Base-by-base conservation (phyloP, 1,140 invertebrate species). In the Caligus rogercresseyi region DNA sequence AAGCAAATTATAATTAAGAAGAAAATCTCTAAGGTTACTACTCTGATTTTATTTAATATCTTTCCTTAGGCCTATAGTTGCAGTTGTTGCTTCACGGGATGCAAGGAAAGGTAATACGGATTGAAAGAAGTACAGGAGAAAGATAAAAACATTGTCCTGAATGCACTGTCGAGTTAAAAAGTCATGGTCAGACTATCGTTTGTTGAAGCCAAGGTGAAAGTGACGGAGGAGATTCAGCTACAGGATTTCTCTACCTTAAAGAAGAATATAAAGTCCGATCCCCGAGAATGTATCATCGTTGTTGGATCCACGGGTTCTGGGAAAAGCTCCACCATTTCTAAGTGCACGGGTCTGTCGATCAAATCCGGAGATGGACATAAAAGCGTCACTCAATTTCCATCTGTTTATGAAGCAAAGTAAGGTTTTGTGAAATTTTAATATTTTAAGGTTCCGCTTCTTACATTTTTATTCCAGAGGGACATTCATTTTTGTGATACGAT, bases 311-410 rank as follows among this genome's bases (percentile, higher is more conserved):
- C 57, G 18, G 57, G 57, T 15, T 26, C 57, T 14, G 57, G 57
- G 7, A 60, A 60, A 31, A 60, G 57, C 16, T 18, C 24, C 24
- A 60, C 57, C 18, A 60, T 60, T 43, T 25, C 57, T n/a, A 60
- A 60, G 24, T 60, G 18, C 24, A 60, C 57, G 18, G 26, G 26
- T 7, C 24, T 26, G 21, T 16, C 24, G 15, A 31, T 60, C 1
- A 21, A 60, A 25, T 25, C 26, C 14, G 18, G 16, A 13, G 26
- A 18, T n/a, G 24, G 57, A 2, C 20, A 16, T 18, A 14, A 21
- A 25, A 26, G 24, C n/a, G 24, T 60, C 1, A 60, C 57, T n/a
- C 14, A 43, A 43, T 43, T 43, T 43, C n/a, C 31, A n/a, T 43
- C 31, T 11, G 31, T 43, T 43, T 43, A 43, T 43, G 31, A 43